These are phyloP conservation scores for Metaphire vulgaris DNA, from an alignment of 1,140 invertebrate genomes.

Conservation along the genomic window DNA sequence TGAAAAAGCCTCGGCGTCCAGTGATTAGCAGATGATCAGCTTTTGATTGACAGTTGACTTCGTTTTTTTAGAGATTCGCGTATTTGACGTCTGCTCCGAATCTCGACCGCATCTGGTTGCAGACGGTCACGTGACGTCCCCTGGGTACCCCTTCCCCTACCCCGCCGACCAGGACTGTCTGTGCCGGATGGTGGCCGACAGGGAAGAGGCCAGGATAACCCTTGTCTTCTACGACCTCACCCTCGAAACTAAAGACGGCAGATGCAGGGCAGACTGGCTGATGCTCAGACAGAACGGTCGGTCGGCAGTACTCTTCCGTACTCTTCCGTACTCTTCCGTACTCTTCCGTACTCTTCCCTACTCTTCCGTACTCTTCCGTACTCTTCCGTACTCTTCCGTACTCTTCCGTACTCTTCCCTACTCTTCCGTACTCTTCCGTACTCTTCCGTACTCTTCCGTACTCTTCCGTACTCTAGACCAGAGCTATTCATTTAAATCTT, in stretches of 20 bases:
- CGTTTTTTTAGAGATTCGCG: conserved; percentile 9
- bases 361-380: no score
- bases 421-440: no score
- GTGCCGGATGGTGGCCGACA: conserved; percentile 14
- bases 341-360: no score
- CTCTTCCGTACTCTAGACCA: no score
- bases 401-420: no score
- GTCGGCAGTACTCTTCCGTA: not conserved
- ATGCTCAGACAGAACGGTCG: conserved; percentile 26
- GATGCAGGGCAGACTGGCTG: conserved; percentile 25
- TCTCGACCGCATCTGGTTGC: not conserved
- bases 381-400: no score
- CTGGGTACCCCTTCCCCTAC: conserved; percentile 22
- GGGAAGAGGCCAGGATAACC: not conserved
- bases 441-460: no score
- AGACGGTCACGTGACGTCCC: conserved; percentile 22
- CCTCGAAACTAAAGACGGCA: conserved; percentile 22
- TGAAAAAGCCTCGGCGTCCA: no score
- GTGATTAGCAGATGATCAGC: no score
- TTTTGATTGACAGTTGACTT: no score
- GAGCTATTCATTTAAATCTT: no score
- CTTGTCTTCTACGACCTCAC: conserved; percentile 27
- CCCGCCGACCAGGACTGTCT: conserved; percentile 21
- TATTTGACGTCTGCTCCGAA: conserved; percentile 22
- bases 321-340: not conserved